Conservation (phyloP, 23 tunicate species). For the Halocynthia aurantium region DNA sequence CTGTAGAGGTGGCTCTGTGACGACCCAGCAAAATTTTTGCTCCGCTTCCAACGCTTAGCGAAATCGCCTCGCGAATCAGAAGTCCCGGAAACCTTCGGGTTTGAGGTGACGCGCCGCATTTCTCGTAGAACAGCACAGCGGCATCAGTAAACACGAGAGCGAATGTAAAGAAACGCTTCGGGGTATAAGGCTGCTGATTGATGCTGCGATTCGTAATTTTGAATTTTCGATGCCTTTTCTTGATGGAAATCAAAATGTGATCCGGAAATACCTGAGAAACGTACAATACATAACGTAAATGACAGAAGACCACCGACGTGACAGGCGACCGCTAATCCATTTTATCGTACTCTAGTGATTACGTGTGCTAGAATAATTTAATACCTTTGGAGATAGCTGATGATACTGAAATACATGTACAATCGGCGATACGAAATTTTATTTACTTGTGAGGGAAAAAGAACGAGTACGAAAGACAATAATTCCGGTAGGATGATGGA, state of each 20-base stretch:
- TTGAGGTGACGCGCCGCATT: neutral
- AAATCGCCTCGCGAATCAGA: neutral
- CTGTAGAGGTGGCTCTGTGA: neutral
- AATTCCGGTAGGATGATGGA: too few relatives aligned
- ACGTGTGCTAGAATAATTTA: too few relatives aligned
- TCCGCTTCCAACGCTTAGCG: neutral
- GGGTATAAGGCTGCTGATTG: neutral
- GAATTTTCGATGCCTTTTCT: neutral
- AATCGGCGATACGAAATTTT: too few relatives aligned
- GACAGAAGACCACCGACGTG: too few relatives aligned
- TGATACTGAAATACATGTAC: too few relatives aligned
- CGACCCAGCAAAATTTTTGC: conserved; percentile 2
- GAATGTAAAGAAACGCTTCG: neutral
- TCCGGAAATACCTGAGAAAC: neutral
- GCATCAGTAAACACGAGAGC: neutral
- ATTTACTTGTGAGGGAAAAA: too few relatives aligned
- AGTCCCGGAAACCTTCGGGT: neutral
- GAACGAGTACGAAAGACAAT: too few relatives aligned
- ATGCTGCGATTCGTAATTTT: neutral
- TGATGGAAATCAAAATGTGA: neutral
- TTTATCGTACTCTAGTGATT: too few relatives aligned
- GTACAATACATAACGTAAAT: too few relatives aligned
- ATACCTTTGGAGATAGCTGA: too few relatives aligned
- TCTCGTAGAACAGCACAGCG: neutral
- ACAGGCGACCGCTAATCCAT: too few relatives aligned